These are phyloP conservation scores for Ostrea denselamellosa DNA, from an alignment of 1,140 invertebrate genomes.

Conservation along the genomic window DNA sequence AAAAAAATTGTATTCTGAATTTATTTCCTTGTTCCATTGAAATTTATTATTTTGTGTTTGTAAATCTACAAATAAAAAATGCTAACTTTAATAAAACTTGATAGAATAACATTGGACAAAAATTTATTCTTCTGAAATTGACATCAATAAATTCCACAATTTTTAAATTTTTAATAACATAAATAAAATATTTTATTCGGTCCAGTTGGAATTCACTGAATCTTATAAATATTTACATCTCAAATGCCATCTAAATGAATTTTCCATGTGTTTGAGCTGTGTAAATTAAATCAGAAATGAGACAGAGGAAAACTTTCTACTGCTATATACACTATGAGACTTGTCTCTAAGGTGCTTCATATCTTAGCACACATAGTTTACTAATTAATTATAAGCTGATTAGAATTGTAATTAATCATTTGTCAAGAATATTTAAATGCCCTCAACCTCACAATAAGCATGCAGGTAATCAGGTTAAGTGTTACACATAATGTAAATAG, in stretches of 20 bases:
- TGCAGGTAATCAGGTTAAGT: too few relatives aligned
- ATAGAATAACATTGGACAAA: background rate
- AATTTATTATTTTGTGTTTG: background rate
- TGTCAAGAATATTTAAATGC: constrained; percentile 5
- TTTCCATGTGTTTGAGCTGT: background rate
- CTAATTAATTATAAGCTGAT: background rate
- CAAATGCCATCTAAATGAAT: background rate
- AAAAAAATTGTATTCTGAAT: too few relatives aligned
- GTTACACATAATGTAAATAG: too few relatives aligned
- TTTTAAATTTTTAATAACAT: background rate
- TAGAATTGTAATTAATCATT: constrained; percentile 20
- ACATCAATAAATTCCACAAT: background rate
- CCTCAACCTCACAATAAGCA: background rate
- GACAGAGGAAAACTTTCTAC: too few relatives aligned
- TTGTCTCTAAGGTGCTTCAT: background rate
- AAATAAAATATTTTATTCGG: background rate
- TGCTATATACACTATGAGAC: too few relatives aligned
- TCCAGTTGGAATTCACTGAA: background rate
- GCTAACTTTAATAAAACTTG: background rate
- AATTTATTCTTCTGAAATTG: background rate
- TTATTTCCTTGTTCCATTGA: too few relatives aligned
- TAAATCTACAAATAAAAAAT: background rate
- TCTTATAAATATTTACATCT: constrained; percentile 2
- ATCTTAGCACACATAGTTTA: background rate
- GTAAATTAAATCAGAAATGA: background rate